Percentiles rank a stretch among this genome's conserved stretches.
Conservation (phyloP, 2,888 invertebrate genomes). For the Koerneria pararmatus region DNA sequence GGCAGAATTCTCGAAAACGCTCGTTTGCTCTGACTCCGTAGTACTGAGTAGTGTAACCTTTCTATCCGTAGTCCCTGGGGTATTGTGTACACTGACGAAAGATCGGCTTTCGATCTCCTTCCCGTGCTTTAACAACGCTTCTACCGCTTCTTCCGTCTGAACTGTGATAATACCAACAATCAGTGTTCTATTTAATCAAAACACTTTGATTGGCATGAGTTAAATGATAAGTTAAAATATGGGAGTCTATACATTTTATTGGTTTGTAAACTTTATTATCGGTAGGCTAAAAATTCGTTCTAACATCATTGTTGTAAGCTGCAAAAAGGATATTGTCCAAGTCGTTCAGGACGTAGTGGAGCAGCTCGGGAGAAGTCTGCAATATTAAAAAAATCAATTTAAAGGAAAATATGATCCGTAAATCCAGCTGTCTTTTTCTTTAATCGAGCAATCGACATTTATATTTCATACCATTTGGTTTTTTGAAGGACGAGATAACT, state of each 20-base stretch:
- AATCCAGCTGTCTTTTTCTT: too few relatives aligned
- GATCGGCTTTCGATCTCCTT: conserved; percentile 4
- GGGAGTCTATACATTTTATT: too few relatives aligned
- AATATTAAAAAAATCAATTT: too few relatives aligned
- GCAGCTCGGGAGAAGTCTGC: conserved; percentile 32
- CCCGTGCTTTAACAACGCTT: conserved; percentile 12
- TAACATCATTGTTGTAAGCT: conserved; percentile 29
- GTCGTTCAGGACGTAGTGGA: conserved; percentile 38
- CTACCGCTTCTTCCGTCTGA: conserved; percentile 21
- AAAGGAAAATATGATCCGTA: too few relatives aligned
- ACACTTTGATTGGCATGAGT: too few relatives aligned
- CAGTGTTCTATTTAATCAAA: neutral
- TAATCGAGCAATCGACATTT: too few relatives aligned
- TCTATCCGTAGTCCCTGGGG: neutral
- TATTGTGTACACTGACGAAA: conserved; percentile 6
- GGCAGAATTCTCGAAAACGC: too few relatives aligned
- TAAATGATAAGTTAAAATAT: too few relatives aligned
- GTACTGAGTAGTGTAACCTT: conserved; percentile 5
- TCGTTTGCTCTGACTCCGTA: neutral
- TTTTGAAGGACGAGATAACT: too few relatives aligned
- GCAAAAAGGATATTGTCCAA: conserved; percentile 39
- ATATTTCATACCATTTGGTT: too few relatives aligned
- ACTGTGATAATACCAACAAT: neutral
- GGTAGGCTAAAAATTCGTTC: neutral
- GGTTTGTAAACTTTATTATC: neutral